Conservation (phyloP, 37 sponge, comb jelly and placozoan genomes). For the Spongilla lacustris region DNA sequence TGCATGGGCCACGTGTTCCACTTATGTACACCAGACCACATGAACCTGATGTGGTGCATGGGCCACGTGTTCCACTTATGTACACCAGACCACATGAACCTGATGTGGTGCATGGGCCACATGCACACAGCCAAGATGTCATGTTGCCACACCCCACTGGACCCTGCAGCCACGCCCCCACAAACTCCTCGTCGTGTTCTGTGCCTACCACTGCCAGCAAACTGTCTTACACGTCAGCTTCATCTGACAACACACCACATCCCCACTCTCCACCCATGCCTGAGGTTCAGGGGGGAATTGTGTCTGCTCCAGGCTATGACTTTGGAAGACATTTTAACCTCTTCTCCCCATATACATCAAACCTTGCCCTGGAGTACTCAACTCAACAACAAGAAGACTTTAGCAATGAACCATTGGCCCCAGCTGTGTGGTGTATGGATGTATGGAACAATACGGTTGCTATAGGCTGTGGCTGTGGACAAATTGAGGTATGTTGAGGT, state of each 20-base stretch:
- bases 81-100: background rate
- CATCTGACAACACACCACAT: background rate
- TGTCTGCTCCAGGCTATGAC: constrained; percentile 45
- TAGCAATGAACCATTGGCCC: background rate
- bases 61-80: background rate
- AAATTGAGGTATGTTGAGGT: constrained; percentile 65
- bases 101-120: background rate
- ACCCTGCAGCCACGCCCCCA: background rate
- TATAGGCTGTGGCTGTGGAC: constrained; percentile 79
- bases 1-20: background rate
- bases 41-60: background rate
- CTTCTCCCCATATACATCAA: constrained; percentile 78
- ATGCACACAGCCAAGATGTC: background rate
- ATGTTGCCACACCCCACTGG: background rate
- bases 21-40: background rate
- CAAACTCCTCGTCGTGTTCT: background rate
- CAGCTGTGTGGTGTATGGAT: constrained; percentile 83
- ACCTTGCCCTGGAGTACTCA: constrained; percentile 64
- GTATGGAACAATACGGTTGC: constrained; percentile 41
- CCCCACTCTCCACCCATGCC: background rate
- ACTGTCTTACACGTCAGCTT: background rate
- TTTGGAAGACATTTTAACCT: constrained; percentile 66
- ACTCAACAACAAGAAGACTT: background rate
- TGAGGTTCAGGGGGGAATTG: background rate
- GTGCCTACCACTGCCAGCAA: background rate